Conservation (phyloP, 2,797 vertebrate genomes). For the Peromyscus attwateri region DNA sequence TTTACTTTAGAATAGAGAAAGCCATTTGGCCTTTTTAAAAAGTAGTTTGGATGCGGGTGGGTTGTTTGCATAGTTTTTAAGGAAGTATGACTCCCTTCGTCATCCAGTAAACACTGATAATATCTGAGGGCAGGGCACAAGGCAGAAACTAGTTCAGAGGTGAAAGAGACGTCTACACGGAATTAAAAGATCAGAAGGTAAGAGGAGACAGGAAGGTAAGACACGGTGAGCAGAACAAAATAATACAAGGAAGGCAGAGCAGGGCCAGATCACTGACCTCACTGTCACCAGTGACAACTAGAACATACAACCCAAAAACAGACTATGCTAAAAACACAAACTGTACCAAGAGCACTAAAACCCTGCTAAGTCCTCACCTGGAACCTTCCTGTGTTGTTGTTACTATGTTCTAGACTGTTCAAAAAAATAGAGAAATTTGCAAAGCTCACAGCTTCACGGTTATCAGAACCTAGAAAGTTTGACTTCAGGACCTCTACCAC, state of each 20-base stretch:
- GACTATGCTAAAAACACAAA: not conserved
- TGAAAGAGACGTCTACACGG: not conserved
- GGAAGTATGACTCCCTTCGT: not conserved
- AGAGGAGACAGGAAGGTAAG: not conserved
- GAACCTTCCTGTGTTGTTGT: not conserved
- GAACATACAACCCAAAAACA: not conserved
- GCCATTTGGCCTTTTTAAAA: not conserved
- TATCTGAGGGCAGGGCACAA: not conserved
- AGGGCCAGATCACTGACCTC: not conserved
- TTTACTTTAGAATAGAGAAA: not conserved
- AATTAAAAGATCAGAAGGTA: not conserved
- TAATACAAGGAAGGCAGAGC: not conserved
- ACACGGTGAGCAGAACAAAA: not conserved
- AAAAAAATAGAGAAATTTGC: not conserved
- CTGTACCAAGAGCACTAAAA: not conserved
- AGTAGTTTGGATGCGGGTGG: not conserved
- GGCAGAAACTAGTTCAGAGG: slow-evolving; percentile 13
- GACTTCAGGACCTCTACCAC: not conserved
- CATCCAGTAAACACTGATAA: not conserved
- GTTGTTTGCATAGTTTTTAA: not conserved
- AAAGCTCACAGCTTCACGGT: not conserved
- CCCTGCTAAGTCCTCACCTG: not conserved
- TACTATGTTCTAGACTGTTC: not conserved
- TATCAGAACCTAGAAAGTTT: not conserved
- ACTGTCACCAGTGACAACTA: not conserved